A percentile compares a stretch with the other conserved stretches of the same genome.
Evolutionary conservation across 2,888 invertebrate species (phyloP).

Genomic region (Acanthosoma haemorrhoidale): DNA sequence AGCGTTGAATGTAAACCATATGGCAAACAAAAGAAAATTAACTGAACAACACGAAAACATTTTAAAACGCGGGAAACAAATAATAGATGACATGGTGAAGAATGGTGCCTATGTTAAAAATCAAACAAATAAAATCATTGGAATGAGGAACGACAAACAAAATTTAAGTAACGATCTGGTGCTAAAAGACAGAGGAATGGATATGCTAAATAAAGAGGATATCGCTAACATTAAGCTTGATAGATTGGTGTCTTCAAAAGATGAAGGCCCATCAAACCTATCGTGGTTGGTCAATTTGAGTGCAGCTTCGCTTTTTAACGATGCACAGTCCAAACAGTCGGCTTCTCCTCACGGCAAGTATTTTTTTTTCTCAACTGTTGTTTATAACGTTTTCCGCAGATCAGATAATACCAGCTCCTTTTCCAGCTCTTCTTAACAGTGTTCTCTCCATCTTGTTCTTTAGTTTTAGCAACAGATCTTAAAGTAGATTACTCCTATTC

Average conservation of each 20-base stretch:
- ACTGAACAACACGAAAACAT: not conserved
- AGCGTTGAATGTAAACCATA: not conserved
- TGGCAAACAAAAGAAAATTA: slow-evolving; percentile 14
- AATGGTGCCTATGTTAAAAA: not conserved
- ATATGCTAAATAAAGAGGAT: not conserved
- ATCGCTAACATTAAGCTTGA: not conserved
- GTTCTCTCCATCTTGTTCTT: no score
- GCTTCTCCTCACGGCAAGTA: not conserved
- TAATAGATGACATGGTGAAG: not conserved
- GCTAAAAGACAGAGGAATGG: not conserved
- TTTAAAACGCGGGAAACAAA: not conserved
- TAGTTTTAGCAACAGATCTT: no score
- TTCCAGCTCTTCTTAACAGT: no score
- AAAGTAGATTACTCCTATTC: no score
- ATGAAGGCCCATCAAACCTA: slow-evolving; percentile 37
- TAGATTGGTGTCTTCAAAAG: not conserved
- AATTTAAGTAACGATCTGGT: not conserved
- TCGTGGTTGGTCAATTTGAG: slow-evolving; percentile 43
- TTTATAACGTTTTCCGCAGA: no score
- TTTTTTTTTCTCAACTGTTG: no score
- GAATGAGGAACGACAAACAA: not conserved
- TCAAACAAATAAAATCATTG: not conserved
- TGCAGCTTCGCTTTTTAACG: slow-evolving; percentile 41
- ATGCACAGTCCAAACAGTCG: not conserved
- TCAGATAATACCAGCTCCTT: no score